Evolutionary conservation across 2,113 vertebrate species (phyloP), one percentile per base, ranked within the genome.

Genomic region (Perca fluviatilis): DNA sequence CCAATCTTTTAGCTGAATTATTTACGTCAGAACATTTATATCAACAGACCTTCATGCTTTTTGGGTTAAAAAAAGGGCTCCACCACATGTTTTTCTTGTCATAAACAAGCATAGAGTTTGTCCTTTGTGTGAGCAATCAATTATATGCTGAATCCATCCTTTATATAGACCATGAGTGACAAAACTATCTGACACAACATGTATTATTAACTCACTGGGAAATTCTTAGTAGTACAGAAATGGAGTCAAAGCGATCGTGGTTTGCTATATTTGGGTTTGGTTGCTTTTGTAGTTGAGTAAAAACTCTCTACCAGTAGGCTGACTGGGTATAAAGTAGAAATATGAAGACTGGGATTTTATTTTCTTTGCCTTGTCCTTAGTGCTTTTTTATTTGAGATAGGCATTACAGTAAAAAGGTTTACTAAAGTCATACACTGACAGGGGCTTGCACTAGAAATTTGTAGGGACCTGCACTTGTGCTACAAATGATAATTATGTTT

Each of bases 371-470:
- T 76, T 60, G 58, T 74, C 49, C 67, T 53, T 72, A 81, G 82
- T 82, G 84, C 82, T 87, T 75, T 75, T 85, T 85, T 79, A 76
- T 87, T 57, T 50, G 67, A 77, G 64, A 25, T 49, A 68, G 66
- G 69, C 64, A 83, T 77, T 91, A 86, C 76, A 67, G 65, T 75
- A 47, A 82, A 85, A 81, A 77, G 80, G 62, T 79, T 56, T 51
- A 67, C 63, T 70, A 43, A 47, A 76, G 76, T 60, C 40, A 80
- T 86, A 84, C 74, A 79, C 19, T 81, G 67, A 82, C 78, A 74
- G 62, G 40, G 33, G 53, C 74, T 75, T 73, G 54, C 61, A 74
- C 23, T 40, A 27, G 21, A 14, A 10, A 56, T 83, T 74, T 63
- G 50, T n/a, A 33, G 79, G 64, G 81, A 68, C 53, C 61, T n/a